These are phyloP conservation scores for Leistus spinibarbis DNA, from an alignment of 2,888 invertebrate species.

Conservation along the genomic window DNA sequence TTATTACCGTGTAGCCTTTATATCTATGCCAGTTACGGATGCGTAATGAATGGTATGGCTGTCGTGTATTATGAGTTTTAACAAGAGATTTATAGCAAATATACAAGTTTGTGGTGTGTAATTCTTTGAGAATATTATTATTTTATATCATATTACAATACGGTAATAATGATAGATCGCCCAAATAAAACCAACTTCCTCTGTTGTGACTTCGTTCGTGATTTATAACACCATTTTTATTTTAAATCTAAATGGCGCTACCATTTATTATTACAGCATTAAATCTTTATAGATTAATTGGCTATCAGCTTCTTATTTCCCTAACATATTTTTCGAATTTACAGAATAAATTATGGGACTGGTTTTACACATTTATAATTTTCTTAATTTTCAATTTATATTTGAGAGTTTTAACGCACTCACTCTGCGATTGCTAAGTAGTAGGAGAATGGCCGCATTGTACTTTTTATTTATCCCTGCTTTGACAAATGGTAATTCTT, in stretches of 20 bases:
- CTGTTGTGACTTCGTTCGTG: conserved; percentile 1
- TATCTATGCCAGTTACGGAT: not conserved
- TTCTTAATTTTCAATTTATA: too few species aligned
- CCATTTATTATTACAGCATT: not conserved
- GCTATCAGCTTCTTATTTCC: not conserved
- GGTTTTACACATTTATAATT: not conserved
- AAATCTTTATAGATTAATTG: not conserved
- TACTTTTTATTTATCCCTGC: too few species aligned
- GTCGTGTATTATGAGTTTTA: not conserved
- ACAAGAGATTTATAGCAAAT: conserved; percentile 32
- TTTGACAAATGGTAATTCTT: too few species aligned
- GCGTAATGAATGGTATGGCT: not conserved
- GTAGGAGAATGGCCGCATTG: too few species aligned
- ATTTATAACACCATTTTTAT: not conserved
- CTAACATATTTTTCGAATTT: not conserved
- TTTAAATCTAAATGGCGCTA: not conserved
- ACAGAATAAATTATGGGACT: not conserved
- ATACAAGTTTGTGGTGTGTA: conserved; percentile 22
- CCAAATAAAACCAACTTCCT: conserved; percentile 21
- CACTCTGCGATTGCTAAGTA: too few species aligned
- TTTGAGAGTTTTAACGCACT: too few species aligned
- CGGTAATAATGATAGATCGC: conserved; percentile 29
- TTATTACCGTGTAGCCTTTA: not conserved
- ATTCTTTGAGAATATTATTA: conserved; percentile 29
- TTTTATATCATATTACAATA: conserved; percentile 34